Conservation (phyloP, 2,113 vertebrate genomes). For the Callorhinus ursinus region DNA sequence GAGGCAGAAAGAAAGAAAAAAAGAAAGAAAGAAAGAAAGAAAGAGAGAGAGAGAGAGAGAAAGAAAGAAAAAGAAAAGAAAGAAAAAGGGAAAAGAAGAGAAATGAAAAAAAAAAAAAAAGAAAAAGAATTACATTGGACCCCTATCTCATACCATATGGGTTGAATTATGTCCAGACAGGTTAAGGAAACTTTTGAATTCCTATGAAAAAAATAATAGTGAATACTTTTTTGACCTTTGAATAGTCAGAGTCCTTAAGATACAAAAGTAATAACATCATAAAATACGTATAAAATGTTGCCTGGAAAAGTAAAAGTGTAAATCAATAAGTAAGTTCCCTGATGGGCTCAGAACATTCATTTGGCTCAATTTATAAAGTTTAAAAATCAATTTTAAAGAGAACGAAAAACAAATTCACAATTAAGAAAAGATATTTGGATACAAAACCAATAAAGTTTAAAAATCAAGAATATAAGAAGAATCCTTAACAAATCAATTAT, state of each 20-base stretch:
- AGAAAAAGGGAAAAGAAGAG: too few species aligned
- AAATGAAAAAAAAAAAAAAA: neutral
- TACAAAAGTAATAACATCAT: neutral
- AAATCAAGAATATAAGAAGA: neutral
- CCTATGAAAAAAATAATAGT: neutral
- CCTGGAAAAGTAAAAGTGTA: neutral
- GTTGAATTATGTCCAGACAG: neutral
- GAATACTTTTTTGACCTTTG: neutral
- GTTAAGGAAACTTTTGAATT: neutral
- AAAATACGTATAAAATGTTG: neutral
- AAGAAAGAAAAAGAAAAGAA: too few species aligned
- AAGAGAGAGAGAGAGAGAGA: fast-evolving
- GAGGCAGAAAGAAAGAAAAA: too few species aligned
- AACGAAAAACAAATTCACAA: neutral
- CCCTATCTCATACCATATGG: neutral
- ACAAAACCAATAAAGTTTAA: neutral
- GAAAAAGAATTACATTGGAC: neutral
- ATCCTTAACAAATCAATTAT: neutral
- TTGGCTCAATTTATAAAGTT: neutral
- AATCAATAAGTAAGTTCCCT: neutral
- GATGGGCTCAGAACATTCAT: neutral
- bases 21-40: too few species aligned
- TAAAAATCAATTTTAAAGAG: neutral
- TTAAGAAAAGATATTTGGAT: neutral
- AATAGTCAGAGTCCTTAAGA: neutral